phyloP scores from a whole-genome alignment of 1,140 invertebrate species.

The Zaprionus lachaisei region DNA sequence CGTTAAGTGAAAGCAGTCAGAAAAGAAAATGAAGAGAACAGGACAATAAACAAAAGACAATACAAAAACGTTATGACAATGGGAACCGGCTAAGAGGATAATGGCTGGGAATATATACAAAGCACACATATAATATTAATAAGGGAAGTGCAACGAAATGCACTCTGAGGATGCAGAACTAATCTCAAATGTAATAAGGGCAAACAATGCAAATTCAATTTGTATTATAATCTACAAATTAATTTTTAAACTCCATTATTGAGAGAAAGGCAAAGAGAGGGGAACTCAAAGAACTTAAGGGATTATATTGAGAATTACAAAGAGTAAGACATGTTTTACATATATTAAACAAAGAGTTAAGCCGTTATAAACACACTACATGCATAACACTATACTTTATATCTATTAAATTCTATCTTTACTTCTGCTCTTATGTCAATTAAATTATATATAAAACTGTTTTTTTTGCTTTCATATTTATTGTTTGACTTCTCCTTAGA shows the following conservation, averaged over 20 bases:
- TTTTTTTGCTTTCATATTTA: too few relatives aligned
- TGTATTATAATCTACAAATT: slow-evolving; percentile 2
- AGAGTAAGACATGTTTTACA: too few relatives aligned
- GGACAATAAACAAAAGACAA: slow-evolving; percentile 18
- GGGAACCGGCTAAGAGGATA: neutral
- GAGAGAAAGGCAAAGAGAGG: neutral
- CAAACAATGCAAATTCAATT: slow-evolving; percentile 22
- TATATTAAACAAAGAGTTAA: too few relatives aligned
- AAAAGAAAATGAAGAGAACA: slow-evolving; percentile 27
- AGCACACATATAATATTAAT: neutral
- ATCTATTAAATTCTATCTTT: too few relatives aligned
- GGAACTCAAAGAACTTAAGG: neutral
- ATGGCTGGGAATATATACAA: neutral
- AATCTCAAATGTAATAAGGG: neutral
- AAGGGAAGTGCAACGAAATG: neutral
- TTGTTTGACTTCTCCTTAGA: too few relatives aligned
- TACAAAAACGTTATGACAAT: neutral
- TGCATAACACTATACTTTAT: too few relatives aligned
- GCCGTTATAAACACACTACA: too few relatives aligned
- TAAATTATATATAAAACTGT: too few relatives aligned
- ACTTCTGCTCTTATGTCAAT: too few relatives aligned
- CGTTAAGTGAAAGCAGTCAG: slow-evolving; percentile 35
- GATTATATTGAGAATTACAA: neutral
- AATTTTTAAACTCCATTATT: slow-evolving; percentile 35
- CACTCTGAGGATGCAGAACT: slow-evolving; percentile 3